A percentile compares a stretch with the other conserved stretches of the same genome.
Evolutionary conservation across 2,113 vertebrate genomes (phyloP).

Genomic region (Hylia prasina): DNA sequence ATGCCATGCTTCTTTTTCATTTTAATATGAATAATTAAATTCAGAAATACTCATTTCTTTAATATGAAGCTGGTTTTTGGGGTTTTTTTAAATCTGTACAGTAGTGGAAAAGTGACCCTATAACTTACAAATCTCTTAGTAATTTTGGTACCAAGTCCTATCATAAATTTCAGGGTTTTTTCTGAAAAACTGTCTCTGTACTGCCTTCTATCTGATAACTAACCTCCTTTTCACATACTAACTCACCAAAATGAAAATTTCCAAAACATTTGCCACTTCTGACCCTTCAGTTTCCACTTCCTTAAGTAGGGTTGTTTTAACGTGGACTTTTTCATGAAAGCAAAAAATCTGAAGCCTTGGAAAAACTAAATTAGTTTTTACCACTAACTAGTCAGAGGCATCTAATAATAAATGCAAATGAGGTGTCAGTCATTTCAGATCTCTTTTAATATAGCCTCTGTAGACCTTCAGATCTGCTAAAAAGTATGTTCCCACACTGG

Average conservation of each 20-base stretch:
- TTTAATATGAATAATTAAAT: not conserved
- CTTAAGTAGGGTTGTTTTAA: not conserved
- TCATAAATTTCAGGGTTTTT: not conserved
- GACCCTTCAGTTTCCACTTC: not conserved
- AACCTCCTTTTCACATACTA: not conserved
- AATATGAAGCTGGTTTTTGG: not conserved
- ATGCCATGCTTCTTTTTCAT: not conserved
- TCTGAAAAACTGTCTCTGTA: not conserved
- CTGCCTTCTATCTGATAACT: not conserved
- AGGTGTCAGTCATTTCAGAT: not conserved
- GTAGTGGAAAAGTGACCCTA: not conserved
- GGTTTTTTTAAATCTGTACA: not conserved
- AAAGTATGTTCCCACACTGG: not conserved
- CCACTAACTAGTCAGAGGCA: not conserved
- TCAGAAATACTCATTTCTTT: not conserved
- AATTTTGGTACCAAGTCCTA: not conserved
- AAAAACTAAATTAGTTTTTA: not conserved
- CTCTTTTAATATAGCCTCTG: not conserved
- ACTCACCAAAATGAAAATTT: not conserved
- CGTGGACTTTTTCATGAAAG: not conserved
- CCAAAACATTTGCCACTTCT: not conserved
- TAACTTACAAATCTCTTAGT: not conserved
- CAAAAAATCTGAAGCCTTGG: not conserved
- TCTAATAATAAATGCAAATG: not conserved
- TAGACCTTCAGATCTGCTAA: not conserved